A percentile compares a stretch with the other conserved stretches of the same genome.
Conservation (phyloP, 2,797 vertebrate genomes). For the Lates japonicus region DNA sequence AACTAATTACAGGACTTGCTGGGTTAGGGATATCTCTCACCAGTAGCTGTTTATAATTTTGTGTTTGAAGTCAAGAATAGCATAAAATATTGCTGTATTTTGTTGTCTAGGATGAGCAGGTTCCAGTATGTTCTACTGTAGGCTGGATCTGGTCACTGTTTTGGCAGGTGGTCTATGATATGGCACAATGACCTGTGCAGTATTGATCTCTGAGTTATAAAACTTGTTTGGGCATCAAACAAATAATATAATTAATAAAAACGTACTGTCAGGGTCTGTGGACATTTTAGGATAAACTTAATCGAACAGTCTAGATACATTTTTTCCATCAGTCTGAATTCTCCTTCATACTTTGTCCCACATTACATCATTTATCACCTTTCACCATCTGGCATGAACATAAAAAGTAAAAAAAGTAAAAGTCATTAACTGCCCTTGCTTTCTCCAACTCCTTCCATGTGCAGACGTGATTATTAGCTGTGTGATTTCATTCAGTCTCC, state of each 20-base stretch:
- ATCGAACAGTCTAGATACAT: background rate
- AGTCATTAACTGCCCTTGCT: background rate
- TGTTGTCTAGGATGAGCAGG: background rate
- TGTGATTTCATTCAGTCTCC: background rate
- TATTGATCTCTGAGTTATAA: no score
- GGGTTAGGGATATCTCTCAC: background rate
- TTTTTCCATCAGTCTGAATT: background rate
- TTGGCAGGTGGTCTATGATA: background rate
- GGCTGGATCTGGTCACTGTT: background rate
- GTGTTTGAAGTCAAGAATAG: background rate
- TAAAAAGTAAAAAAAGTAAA: conserved; percentile 10
- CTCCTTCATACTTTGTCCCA: background rate
- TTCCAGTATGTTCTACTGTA: background rate
- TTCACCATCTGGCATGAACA: conserved; percentile 1
- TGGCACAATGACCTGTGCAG: no score
- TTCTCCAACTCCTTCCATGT: background rate
- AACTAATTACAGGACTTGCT: background rate
- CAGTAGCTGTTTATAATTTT: background rate
- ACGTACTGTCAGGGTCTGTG: background rate
- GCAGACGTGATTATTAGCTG: conserved; percentile 1
- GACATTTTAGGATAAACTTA: background rate
- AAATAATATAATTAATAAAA: background rate
- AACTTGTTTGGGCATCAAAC: background rate
- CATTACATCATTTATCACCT: background rate
- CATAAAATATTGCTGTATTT: background rate